Conservation (phyloP, 1,140 invertebrate species). For the Steinernema feltiae region DNA sequence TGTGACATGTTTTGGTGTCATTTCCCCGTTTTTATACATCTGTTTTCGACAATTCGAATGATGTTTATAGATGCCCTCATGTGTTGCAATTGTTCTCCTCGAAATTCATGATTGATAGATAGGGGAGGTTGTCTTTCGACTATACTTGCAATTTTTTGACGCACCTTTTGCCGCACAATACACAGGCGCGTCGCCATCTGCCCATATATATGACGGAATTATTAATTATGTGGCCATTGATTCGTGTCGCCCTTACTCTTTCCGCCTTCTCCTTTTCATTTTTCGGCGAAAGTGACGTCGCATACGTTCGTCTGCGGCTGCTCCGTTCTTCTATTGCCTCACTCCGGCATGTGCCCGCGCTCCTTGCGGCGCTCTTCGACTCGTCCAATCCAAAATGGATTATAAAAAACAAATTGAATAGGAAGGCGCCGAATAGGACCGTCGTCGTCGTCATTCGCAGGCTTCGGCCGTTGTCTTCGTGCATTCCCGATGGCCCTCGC, state of each 20-base stretch:
- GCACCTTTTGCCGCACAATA: no score
- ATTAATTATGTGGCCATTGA: not conserved
- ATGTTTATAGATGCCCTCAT: no score
- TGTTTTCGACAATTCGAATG: no score
- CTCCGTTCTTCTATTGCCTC: not conserved
- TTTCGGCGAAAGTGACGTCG: not conserved
- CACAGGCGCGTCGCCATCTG: no score
- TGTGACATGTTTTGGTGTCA: no score
- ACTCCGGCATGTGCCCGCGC: not conserved
- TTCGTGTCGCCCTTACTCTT: not conserved
- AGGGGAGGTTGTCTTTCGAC: no score
- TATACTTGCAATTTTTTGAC: no score
- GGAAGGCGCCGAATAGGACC: constrained; percentile 13
- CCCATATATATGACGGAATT: not conserved
- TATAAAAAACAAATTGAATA: constrained; percentile 16
- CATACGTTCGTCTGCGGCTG: not conserved
- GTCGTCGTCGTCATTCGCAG: not conserved
- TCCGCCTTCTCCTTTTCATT: not conserved
- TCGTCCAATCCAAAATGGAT: constrained; percentile 13
- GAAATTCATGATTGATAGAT: no score
- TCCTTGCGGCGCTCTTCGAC: not conserved
- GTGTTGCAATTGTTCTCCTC: no score
- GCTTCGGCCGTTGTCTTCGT: not conserved
- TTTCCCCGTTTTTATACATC: no score
- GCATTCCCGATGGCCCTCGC: no score